These are phyloP conservation scores for Drosophila biarmipes DNA, from an alignment of 1,140 invertebrate genomes.

Conservation along the genomic window DNA sequence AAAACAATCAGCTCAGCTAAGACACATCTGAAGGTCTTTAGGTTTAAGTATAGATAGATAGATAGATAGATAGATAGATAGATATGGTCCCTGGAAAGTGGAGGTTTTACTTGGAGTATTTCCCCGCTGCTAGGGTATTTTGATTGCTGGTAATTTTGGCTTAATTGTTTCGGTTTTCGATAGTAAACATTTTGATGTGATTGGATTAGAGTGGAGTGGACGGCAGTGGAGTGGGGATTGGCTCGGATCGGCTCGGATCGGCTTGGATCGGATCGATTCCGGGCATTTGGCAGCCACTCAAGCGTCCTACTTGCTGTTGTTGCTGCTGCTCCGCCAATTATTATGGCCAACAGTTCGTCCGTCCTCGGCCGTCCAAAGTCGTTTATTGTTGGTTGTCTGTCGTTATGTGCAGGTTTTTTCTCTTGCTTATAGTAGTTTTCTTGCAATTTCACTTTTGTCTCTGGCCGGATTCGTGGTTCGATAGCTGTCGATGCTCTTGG, in stretches of 20 bases:
- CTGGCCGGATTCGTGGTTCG: constrained; percentile 9
- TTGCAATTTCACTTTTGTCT: constrained; percentile 45
- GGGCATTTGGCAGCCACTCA: constrained; percentile 54
- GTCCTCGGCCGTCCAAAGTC: constrained; percentile 23
- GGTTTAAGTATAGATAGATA: too few species aligned
- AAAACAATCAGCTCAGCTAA: too few species aligned
- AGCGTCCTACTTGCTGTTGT: constrained; percentile 55
- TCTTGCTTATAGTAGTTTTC: constrained; percentile 4
- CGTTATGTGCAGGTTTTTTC: constrained; percentile 55
- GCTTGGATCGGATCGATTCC: constrained; percentile 27
- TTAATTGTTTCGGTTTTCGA: constrained; percentile 28
- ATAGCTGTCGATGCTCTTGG: background rate
- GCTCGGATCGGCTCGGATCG: constrained; percentile 3
- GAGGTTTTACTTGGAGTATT: background rate
- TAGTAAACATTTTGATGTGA: constrained; percentile 34
- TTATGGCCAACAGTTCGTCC: constrained; percentile 52
- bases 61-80: too few species aligned
- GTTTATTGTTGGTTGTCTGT: constrained; percentile 42
- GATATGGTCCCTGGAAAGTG: background rate
- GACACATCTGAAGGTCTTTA: too few species aligned
- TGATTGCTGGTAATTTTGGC: constrained; percentile 23
- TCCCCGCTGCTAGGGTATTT: constrained; percentile 22
- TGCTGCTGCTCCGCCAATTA: constrained; percentile 61
- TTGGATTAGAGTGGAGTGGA: constrained; percentile 19
- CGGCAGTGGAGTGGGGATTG: constrained; percentile 4